phyloP scores from a whole-genome alignment of 2,113 vertebrate species.

The Zapornia atra region DNA sequence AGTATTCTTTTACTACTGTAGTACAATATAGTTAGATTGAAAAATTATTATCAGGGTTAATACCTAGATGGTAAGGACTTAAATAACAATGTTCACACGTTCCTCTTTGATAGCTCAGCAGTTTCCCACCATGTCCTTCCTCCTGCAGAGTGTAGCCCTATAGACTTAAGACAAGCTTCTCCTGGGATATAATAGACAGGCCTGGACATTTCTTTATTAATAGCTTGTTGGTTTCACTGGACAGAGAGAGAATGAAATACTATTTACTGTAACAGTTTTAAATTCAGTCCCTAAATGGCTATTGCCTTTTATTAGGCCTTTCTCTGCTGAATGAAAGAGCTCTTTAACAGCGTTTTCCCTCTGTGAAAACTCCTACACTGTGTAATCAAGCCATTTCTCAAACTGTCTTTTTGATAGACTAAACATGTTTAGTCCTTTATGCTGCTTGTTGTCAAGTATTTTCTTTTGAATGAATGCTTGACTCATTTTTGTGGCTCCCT shows the following conservation, averaged over 20 bases:
- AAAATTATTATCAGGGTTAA: not conserved
- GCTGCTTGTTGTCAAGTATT: slow-evolving; percentile 19
- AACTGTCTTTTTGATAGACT: slow-evolving; percentile 29
- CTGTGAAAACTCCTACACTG: slow-evolving; percentile 24
- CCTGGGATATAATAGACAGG: not conserved
- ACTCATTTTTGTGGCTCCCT: not conserved
- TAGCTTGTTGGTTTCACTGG: not conserved
- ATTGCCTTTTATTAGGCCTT: slow-evolving; percentile 5
- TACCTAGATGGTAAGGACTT: not conserved
- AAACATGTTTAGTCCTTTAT: slow-evolving; percentile 16
- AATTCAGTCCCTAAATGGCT: not conserved
- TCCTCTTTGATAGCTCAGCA: not conserved
- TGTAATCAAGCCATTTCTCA: slow-evolving; percentile 37
- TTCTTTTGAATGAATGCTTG: not conserved
- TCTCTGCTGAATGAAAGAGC: slow-evolving; percentile 29
- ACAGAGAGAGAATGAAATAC: not conserved
- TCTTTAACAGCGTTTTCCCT: not conserved
- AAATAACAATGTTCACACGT: not conserved
- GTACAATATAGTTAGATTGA: not conserved
- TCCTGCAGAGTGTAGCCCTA: not conserved
- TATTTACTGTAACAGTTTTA: not conserved
- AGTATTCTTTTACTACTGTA: not conserved
- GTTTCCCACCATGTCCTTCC: not conserved
- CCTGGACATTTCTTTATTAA: not conserved
- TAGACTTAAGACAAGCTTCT: not conserved